phyloP scores from a whole-genome alignment of 2,113 vertebrate genomes.

The Indicator indicator region DNA sequence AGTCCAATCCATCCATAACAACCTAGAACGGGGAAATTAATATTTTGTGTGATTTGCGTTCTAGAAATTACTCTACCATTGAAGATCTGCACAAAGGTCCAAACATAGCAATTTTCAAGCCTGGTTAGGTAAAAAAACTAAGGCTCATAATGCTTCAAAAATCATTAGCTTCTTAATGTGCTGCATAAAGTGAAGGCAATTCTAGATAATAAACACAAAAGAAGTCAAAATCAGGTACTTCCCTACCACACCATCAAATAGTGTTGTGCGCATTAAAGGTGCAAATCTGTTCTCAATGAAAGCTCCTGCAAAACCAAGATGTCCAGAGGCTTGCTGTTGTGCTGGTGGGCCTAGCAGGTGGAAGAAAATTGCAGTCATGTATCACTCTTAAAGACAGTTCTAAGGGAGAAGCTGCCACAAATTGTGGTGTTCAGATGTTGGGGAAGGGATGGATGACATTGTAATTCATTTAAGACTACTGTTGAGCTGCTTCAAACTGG shows the following conservation, averaged over 20 bases:
- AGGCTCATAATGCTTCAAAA: not conserved
- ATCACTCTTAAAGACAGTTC: constrained; percentile 30
- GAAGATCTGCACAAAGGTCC: accelerated
- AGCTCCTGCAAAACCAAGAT: not conserved
- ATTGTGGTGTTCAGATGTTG: not conserved
- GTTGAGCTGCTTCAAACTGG: not conserved
- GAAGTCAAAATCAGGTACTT: not conserved
- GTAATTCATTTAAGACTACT: constrained; percentile 15
- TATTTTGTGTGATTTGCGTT: accelerated
- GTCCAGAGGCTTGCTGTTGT: not conserved
- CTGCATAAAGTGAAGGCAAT: not conserved
- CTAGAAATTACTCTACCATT: not conserved
- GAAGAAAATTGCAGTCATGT: constrained; percentile 13
- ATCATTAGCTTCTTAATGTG: not conserved
- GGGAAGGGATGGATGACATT: constrained; percentile 1
- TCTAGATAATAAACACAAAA: not conserved
- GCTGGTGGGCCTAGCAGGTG: not conserved
- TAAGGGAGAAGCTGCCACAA: not conserved
- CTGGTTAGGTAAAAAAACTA: not conserved
- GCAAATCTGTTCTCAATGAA: not conserved
- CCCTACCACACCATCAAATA: not conserved
- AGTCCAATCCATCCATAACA: too few relatives aligned
- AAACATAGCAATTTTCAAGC: not conserved
- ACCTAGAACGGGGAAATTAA: accelerated
- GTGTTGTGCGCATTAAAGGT: not conserved